A percentile compares a stretch with the other conserved stretches of the same genome.
Conservation (phyloP, 2,888 invertebrate species). For the Teleogryllus oceanicus region DNA sequence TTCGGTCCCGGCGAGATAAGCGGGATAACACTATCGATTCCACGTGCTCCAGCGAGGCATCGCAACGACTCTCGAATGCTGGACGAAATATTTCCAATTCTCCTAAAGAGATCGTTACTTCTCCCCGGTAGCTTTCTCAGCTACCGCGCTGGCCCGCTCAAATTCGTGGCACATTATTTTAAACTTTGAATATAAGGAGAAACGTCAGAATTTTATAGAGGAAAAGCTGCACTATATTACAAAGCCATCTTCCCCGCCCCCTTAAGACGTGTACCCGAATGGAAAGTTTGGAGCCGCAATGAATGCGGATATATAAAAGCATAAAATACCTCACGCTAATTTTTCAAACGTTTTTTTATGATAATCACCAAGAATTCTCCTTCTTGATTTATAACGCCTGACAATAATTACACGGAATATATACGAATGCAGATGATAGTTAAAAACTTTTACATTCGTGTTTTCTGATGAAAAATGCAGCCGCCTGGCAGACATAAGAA, state of each 20-base stretch:
- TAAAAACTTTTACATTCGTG: neutral
- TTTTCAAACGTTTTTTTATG: conserved; percentile 18
- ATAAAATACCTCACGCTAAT: conserved; percentile 18
- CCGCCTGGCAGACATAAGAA: neutral
- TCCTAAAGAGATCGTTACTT: conserved; percentile 4
- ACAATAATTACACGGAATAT: conserved; percentile 9
- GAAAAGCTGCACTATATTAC: neutral
- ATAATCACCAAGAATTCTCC: conserved; percentile 4
- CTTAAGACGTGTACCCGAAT: neutral
- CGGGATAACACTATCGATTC: neutral
- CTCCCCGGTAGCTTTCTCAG: neutral
- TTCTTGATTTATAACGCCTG: neutral
- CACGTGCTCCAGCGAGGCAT: neutral
- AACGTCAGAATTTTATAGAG: neutral
- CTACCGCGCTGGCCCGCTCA: neutral
- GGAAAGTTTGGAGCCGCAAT: neutral
- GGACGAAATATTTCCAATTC: conserved; percentile 12
- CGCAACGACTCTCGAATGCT: neutral
- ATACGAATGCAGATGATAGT: neutral
- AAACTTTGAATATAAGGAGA: neutral
- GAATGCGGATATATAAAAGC: neutral
- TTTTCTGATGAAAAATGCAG: conserved; percentile 18
- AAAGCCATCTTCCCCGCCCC: neutral
- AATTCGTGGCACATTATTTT: neutral
- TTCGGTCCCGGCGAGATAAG: neutral